Evolutionary conservation across 1,140 invertebrate species (phyloP).

Genomic region (Scaptomyza pallida): DNA sequence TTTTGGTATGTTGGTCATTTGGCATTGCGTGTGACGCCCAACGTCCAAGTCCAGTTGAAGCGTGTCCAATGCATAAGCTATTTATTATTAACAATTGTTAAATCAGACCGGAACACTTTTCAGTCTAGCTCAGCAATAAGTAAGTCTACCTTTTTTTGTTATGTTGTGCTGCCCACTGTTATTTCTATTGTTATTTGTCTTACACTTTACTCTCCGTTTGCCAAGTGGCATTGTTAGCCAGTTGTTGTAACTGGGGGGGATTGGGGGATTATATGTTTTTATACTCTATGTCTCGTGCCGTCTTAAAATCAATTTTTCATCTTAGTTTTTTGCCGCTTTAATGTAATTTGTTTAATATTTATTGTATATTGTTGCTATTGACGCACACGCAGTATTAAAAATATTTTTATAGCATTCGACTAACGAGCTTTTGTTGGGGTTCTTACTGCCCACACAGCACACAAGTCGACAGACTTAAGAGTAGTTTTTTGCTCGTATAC

Average conservation of each 20-base stretch:
- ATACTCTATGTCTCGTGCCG: constrained; percentile 49
- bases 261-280: constrained; percentile 13
- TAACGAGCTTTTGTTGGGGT: not conserved
- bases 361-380: too few species aligned
- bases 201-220: constrained; percentile 36
- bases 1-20: constrained; percentile 30
- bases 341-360: constrained; percentile 71
- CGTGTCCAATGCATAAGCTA: constrained; percentile 71
- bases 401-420: not conserved
- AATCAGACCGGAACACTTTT: constrained; percentile 81
- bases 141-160: constrained; percentile 11
- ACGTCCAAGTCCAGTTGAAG: constrained; percentile 26
- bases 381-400: constrained; percentile 12
- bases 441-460: constrained; percentile 16
- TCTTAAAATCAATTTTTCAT: constrained; percentile 76
- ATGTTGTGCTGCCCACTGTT: constrained; percentile 52
- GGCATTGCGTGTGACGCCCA: constrained; percentile 49
- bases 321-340: constrained; percentile 49
- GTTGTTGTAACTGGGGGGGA: constrained; percentile 18
- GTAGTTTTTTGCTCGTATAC: constrained; percentile 13
- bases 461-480: too few species aligned
- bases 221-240: constrained; percentile 75
- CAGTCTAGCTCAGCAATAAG: constrained; percentile 24
- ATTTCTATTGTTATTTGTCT: constrained; percentile 46
- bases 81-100: constrained; percentile 81